Percentiles rank a stretch among this genome's conserved stretches.
These are phyloP conservation scores for Addax nasomaculatus DNA, from an alignment of 2,113 vertebrate species.

Conservation along the genomic window DNA sequence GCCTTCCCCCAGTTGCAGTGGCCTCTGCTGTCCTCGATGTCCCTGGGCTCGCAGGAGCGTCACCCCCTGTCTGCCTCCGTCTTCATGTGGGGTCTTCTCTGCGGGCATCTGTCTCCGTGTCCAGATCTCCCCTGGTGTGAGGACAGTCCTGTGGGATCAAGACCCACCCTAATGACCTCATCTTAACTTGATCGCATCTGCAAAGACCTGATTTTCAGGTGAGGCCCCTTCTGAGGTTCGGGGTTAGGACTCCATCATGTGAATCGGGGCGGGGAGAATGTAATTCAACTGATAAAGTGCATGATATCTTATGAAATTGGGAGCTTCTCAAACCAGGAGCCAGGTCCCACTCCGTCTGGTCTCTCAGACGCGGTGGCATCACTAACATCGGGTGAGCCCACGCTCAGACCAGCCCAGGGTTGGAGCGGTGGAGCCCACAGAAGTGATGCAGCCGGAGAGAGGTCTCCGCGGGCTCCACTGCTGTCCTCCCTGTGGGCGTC, in stretches of 20 bases:
- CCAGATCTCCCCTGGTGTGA: rapidly evolving
- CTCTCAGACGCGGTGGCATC: not conserved
- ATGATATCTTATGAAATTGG: not conserved
- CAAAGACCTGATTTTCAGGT: not conserved
- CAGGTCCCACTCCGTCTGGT: not conserved
- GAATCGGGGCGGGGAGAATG: not conserved
- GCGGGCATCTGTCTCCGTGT: not conserved
- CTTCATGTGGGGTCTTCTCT: rapidly evolving
- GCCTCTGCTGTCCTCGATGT: rapidly evolving
- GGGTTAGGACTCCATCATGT: not conserved
- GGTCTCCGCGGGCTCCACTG: rapidly evolving
- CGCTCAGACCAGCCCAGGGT: rapidly evolving
- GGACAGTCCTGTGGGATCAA: too few species aligned
- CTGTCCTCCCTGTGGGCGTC: not conserved
- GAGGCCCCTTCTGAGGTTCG: not conserved
- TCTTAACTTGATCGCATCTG: not conserved
- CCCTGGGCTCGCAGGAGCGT: too few species aligned
- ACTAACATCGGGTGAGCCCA: not conserved
- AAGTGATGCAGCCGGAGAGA: rapidly evolving
- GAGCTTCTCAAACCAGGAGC: not conserved
- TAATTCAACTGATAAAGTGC: too few species aligned
- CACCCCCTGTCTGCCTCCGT: not conserved
- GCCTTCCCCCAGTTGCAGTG: not conserved
- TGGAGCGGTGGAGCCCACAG: rapidly evolving
- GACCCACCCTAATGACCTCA: not conserved